Base-by-base conservation (phyloP, 2,888 invertebrate genomes). In the Rutpela maculata region DNA sequence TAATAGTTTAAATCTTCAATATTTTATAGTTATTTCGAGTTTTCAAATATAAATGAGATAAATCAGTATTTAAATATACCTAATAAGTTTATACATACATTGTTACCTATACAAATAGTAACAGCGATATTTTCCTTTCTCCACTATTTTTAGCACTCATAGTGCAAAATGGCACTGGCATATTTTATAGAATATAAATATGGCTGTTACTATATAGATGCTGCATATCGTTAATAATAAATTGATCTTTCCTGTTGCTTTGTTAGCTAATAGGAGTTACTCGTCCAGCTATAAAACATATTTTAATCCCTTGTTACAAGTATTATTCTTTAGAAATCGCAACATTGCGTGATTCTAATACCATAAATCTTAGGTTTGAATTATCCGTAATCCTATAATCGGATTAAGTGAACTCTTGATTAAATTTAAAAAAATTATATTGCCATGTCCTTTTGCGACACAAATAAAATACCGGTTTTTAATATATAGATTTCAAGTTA, bases 221-320 rank as follows among this genome's bases (percentile, higher is more conserved):
- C 50, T 50, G 50, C 50, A 50, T 50, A 50, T 50, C 50, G 50
- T n/a, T n/a, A 50, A 50, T 50, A 50, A 15, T 50, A 50, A 50
- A 50, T 6, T 63, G 35, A 56, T 68, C 31, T 35, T 69, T 57
- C 59, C 38, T 69, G 31, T 57, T 59, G 35, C 57, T 31, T 18
- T 17, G 31, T 59, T 35, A 35, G 9, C 12, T 69, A 57, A 69
- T 35, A n/a, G 17, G 6, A 65, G n/a, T 15, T n/a, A 3, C 12
- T 67, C 26, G 11, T 17, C 60, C 35, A 63, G n/a, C 35, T 18
- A 63, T 55, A 56, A 56, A 18, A 68, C 38, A 55, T 69, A 15
- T 68, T 43, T 50, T 69, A 69, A 69, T 69, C 69, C 69, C 35
- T 35, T 31, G 35, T 69, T 69, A 59, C 57, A 57, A 59, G 38